Evolutionary conservation across 2,797 vertebrate species (phyloP).

Genomic region (Pseudomugil gertrudae): DNA sequence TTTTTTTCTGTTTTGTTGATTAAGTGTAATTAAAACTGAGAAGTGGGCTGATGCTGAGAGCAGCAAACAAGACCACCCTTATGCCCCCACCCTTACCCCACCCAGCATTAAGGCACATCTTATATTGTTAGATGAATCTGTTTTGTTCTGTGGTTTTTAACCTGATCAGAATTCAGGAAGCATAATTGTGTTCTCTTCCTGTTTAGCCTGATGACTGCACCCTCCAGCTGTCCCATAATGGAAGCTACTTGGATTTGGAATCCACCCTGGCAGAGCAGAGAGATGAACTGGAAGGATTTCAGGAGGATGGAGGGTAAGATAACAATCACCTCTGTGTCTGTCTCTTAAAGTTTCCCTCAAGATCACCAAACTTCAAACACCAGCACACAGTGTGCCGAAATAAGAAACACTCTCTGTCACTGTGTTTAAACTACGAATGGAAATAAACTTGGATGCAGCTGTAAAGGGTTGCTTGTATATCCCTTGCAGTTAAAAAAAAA

Average conservation of each 20-base stretch:
- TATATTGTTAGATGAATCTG: not conserved
- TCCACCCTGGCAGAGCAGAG: conserved; percentile 94
- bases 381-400: not conserved
- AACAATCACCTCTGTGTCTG: conserved; percentile 22
- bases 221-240: conserved; percentile 94
- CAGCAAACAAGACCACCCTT: too few species aligned
- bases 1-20: too few species aligned
- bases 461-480: conserved; percentile 29
- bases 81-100: too few species aligned
- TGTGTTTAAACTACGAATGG: conserved; percentile 19
- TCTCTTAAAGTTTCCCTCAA: conserved; percentile 12
- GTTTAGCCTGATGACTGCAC: conserved; percentile 93
- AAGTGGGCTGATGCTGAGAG: too few species aligned
- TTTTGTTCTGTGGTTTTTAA: not conserved
- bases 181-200: conserved; percentile 40
- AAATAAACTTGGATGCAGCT: conserved; percentile 20
- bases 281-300: conserved; percentile 96
- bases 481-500: conserved; percentile 49
- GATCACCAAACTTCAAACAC: conserved; percentile 19
- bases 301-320: conserved; percentile 94
- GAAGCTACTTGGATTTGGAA: conserved; percentile 97
- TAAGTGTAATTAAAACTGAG: too few species aligned
- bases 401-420: conserved; percentile 14
- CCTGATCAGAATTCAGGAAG: conserved; percentile 1
- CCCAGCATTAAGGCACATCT: too few species aligned